phyloP scores from a whole-genome alignment of 2,888 invertebrate species.

The Toxonevra muliebris region DNA sequence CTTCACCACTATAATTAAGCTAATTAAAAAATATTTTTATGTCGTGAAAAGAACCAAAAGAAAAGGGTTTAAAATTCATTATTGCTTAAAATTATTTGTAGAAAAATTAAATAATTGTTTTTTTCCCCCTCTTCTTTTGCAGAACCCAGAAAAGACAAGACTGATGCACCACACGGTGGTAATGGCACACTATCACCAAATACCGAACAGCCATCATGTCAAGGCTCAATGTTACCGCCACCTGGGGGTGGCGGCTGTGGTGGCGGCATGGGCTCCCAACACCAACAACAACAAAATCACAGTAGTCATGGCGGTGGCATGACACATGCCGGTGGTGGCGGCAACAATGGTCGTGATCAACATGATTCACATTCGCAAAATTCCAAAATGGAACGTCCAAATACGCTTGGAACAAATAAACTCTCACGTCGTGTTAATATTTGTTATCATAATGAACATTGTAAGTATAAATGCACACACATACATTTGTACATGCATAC shows the following conservation, averaged over 20 bases:
- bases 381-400: constrained; percentile 81
- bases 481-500: too few species aligned
- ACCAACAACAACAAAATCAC: constrained; percentile 46
- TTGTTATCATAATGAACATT: constrained; percentile 83
- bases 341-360: constrained; percentile 51
- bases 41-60: neutral
- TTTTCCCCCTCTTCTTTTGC: constrained; percentile 62
- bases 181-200: constrained; percentile 74
- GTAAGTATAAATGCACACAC: constrained; percentile 64
- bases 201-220: constrained; percentile 66
- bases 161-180: constrained; percentile 71
- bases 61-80: too few species aligned
- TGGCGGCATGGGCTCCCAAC: constrained; percentile 65
- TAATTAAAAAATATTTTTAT: neutral
- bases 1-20: neutral
- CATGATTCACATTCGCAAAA: constrained; percentile 53
- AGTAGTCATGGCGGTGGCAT: constrained; percentile 33
- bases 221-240: constrained; percentile 62
- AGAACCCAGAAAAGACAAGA: constrained; percentile 95
- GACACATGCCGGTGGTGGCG: constrained; percentile 48
- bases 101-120: neutral
- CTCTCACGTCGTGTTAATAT: constrained; percentile 77
- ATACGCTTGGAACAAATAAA: constrained; percentile 80
- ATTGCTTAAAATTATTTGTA: too few species aligned
- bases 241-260: constrained; percentile 64